These are phyloP conservation scores for Ispidina lecontei DNA, from an alignment of 2,797 vertebrate genomes.

Conservation along the genomic window DNA sequence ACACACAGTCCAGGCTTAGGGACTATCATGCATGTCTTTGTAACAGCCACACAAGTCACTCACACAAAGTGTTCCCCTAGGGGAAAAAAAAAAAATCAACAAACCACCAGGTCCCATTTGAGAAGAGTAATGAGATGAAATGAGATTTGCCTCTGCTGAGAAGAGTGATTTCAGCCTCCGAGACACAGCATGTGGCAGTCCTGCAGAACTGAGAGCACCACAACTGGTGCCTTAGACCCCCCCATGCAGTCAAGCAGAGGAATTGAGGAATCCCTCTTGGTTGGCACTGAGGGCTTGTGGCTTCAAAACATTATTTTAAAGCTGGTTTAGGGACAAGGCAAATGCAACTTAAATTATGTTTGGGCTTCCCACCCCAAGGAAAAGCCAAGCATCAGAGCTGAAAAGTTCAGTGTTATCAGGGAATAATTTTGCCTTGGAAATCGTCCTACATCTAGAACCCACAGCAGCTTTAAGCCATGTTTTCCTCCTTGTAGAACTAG, in stretches of 20 bases:
- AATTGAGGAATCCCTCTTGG: background rate
- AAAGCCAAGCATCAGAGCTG: background rate
- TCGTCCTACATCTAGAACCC: background rate
- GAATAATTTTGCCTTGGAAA: background rate
- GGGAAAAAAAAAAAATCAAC: background rate
- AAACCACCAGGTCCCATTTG: background rate
- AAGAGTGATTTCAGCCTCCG: background rate
- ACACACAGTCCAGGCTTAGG: background rate
- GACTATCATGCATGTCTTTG: background rate
- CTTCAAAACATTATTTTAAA: background rate
- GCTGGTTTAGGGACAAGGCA: background rate
- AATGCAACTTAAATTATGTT: background rate
- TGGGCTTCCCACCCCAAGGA: background rate
- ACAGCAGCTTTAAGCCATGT: background rate
- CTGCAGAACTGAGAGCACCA: background rate
- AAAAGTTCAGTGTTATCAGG: background rate
- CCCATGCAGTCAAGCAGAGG: background rate
- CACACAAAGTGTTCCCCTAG: background rate
- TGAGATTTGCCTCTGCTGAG: background rate
- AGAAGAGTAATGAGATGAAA: background rate
- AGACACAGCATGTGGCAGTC: background rate
- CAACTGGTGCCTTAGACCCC: background rate
- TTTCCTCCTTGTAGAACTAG: background rate
- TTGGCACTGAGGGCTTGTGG: background rate
- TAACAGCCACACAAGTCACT: background rate